Base-by-base conservation (phyloP, 2,113 vertebrate genomes). In the Martes martes region DNA sequence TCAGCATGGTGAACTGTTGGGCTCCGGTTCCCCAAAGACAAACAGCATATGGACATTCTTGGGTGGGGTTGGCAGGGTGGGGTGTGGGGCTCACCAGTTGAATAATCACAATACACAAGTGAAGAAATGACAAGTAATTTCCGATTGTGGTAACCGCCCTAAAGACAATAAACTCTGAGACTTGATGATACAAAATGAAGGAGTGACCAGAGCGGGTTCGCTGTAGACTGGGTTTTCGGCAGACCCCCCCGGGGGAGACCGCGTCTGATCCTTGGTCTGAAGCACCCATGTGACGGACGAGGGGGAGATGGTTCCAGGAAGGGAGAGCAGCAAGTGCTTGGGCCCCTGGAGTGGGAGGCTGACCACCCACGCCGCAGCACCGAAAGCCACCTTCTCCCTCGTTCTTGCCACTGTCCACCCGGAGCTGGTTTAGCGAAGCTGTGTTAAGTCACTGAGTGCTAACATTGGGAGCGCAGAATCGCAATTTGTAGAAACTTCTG, bases 271-370 rank as follows among this genome's bases (percentile, higher is more conserved):
- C 33, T 31, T 74, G 55, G 15, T 45, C 33, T 15, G 81, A n/a
- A 4, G 57, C 74, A 42, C 31, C 14, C 33, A 2, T 0, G 0
- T 4, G 80, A 89, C 7, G n/a, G 69, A 10, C 5, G 13, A 47
- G 13, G 39, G 33, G 4, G 80, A 50, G 33, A 42, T 23, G 45
- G 33, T 81, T 45, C 45, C 11, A 21, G 19, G 42, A 83, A 85
- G 74, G 36, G 57, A 19, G 39, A 36, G 8, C 24, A 93, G 82
- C 21, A 11, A 0, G 15, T 15, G 36, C 95, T 47, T 24, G n/a
- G 81, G 76, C 18, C 52, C 71, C 36, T 31, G 71, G 45, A 11
- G 23, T 39, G 69, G 63, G 69, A 47, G 71, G 21, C 67, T 59
- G 36, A 14, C 42, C 69, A 11, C 6, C 8, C 10, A 11, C 9